phyloP scores from a whole-genome alignment of 2,797 vertebrate species.

The Alosa sapidissima region DNA sequence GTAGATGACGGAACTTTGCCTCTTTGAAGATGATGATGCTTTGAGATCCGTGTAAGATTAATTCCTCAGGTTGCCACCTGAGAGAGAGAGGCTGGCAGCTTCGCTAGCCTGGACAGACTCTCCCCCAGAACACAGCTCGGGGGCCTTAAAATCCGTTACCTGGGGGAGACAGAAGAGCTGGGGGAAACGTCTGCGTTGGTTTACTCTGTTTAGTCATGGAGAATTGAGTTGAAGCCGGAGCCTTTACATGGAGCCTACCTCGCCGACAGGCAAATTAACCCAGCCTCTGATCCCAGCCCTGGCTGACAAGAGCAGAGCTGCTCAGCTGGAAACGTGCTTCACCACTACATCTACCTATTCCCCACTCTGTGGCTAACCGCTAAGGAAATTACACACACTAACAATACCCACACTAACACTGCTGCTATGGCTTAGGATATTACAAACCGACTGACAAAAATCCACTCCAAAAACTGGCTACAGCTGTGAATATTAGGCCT shows the following conservation, averaged over 20 bases:
- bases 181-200: not conserved
- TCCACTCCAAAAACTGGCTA: not conserved
- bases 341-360: not conserved
- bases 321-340: conserved; percentile 5
- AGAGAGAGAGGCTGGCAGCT: not conserved
- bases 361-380: not conserved
- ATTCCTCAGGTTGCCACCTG: not conserved
- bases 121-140: not conserved
- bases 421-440: not conserved
- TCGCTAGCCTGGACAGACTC: not conserved
- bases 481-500: not conserved
- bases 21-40: not conserved
- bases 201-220: conserved; percentile 4
- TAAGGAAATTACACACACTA: not conserved
- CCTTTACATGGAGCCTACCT: not conserved
- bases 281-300: conserved; percentile 15
- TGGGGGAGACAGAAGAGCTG: not conserved
- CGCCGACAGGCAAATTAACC: conserved; percentile 16
- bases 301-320: conserved; percentile 1
- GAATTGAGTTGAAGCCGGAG: conserved; percentile 15
- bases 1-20: not conserved
- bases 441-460: not conserved
- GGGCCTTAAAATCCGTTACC: not conserved
- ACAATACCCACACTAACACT: not conserved
- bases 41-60: not conserved